These are phyloP conservation scores for Chionis minor DNA, from an alignment of 2,113 vertebrate species.

Conservation along the genomic window DNA sequence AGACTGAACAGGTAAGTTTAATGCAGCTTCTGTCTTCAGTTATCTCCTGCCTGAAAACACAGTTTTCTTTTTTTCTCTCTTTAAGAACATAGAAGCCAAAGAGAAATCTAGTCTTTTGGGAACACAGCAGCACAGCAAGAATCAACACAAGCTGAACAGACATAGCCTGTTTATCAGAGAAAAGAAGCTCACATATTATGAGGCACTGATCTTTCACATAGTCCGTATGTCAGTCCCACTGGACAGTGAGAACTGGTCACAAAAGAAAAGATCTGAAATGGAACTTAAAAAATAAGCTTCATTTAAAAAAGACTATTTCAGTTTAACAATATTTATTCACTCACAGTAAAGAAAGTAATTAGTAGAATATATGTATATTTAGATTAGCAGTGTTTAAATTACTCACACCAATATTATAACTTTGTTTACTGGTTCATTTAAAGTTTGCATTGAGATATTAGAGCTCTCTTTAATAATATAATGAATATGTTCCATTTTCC, in stretches of 20 bases:
- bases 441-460: slow-evolving; percentile 16
- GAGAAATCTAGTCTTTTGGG: not conserved
- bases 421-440: slow-evolving; percentile 10
- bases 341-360: not conserved
- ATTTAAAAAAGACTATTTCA: not conserved
- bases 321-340: not conserved
- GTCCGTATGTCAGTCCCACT: not conserved
- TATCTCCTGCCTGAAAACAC: not conserved
- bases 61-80: not conserved
- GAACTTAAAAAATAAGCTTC: not conserved
- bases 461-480: slow-evolving; percentile 16
- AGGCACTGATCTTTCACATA: not conserved
- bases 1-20: not conserved
- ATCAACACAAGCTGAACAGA: not conserved
- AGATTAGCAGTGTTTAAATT: not conserved
- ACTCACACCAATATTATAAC: not conserved
- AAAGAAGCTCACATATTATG: not conserved
- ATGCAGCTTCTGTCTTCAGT: not conserved
- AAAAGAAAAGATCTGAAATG: not conserved
- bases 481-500: not conserved
- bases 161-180: not conserved
- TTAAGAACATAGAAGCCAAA: not conserved
- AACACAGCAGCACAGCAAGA: not conserved
- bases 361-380: not conserved
- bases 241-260: not conserved